These are phyloP conservation scores for Thecophora atra DNA, from an alignment of 2,888 invertebrate species.

Conservation along the genomic window DNA sequence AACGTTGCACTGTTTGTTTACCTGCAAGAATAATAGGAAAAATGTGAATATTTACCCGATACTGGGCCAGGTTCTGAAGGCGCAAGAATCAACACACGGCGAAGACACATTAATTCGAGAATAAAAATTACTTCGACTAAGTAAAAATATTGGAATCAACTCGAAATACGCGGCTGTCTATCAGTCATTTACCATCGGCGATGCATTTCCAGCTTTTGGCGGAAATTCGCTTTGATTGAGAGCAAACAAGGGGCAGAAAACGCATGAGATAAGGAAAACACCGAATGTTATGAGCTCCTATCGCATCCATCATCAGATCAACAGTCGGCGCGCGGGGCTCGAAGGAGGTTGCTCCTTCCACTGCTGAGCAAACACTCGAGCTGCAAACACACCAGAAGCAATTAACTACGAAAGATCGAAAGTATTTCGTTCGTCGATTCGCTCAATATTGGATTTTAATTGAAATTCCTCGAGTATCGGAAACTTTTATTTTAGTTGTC, in stretches of 20 bases:
- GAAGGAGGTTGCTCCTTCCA: background rate
- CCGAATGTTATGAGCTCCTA: constrained; percentile 6
- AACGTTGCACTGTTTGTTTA: no score
- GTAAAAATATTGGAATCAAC: no score
- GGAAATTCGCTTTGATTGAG: constrained; percentile 18
- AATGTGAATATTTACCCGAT: no score
- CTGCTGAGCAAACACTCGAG: constrained; percentile 42
- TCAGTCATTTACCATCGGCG: background rate
- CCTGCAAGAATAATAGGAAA: no score
- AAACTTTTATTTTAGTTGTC: background rate
- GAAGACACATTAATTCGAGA: background rate
- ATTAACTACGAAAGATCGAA: constrained; percentile 43
- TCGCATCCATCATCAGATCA: background rate
- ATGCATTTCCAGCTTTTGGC: background rate
- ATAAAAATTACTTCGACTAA: background rate
- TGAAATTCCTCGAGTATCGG: constrained; percentile 26
- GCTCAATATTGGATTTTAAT: constrained; percentile 35
- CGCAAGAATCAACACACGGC: no score
- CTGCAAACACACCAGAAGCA: constrained; percentile 45
- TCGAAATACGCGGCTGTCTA: background rate
- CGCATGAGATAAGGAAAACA: constrained; percentile 12
- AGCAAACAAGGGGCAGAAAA: background rate
- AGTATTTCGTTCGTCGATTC: constrained; percentile 23
- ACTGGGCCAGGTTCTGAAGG: no score
- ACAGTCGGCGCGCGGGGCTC: background rate